Evolutionary conservation across 2,797 vertebrate genomes (phyloP).

Genomic region (Dryobates pubescens): DNA sequence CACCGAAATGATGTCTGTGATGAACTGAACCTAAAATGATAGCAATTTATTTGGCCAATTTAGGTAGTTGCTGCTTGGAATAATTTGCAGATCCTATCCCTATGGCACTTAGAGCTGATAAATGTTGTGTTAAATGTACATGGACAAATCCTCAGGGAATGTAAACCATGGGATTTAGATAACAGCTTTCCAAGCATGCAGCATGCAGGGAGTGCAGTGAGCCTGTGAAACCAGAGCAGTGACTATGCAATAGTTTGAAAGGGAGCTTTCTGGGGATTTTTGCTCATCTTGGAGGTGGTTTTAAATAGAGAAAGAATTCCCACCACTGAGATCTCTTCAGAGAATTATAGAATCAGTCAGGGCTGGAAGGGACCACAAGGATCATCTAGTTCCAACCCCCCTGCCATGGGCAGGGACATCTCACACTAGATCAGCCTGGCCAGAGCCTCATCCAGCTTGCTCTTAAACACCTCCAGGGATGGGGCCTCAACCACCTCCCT

Average conservation of each 20-base stretch:
- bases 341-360: too few species aligned
- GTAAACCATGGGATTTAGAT: not conserved
- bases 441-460: too few species aligned
- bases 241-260: not conserved
- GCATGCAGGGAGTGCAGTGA: not conserved
- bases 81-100: not conserved
- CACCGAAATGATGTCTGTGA: not conserved
- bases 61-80: not conserved
- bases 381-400: too few species aligned
- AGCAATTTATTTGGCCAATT: not conserved
- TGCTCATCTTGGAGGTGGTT: not conserved
- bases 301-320: not conserved
- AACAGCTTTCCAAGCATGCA: not conserved
- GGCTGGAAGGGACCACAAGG: too few species aligned
- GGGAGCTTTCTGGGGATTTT: not conserved
- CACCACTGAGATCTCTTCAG: not conserved
- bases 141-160: not conserved
- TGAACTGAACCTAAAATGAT: not conserved
- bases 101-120: not conserved
- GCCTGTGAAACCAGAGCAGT: rapidly evolving
- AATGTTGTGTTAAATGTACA: not conserved
- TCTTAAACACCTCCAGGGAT: too few species aligned
- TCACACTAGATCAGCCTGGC: too few species aligned
- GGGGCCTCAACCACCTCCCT: too few species aligned
- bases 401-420: too few species aligned